Evolutionary conservation across 2,888 invertebrate genomes (phyloP).

Genomic region (Panzeria rudis): DNA sequence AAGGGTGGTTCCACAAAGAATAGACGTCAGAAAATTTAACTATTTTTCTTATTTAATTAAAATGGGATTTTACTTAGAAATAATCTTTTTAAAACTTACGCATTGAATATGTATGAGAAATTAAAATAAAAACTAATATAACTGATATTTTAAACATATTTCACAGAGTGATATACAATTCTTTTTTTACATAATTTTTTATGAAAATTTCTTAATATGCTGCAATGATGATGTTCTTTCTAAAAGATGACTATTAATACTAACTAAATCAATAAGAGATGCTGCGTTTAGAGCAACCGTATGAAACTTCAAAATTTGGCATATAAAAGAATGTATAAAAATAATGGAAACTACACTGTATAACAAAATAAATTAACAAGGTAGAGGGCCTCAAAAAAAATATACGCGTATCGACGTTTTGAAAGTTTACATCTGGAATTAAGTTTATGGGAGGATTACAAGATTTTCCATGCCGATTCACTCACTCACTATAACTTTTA

Average conservation of each 20-base stretch:
- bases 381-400: too few relatives aligned
- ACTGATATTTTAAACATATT: conserved; percentile 58
- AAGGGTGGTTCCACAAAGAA: conserved; percentile 50
- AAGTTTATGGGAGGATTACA: too few relatives aligned
- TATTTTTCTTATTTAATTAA: background rate
- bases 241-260: conserved; percentile 27
- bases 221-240: conserved; percentile 26
- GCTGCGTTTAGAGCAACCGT: background rate
- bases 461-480: background rate
- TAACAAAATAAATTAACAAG: too few relatives aligned
- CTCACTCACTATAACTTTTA: too few relatives aligned
- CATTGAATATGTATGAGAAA: conserved; percentile 61
- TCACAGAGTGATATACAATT: background rate
- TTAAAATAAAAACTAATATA: conserved; percentile 46
- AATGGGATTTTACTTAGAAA: background rate
- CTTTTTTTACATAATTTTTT: conserved; percentile 56
- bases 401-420: too few relatives aligned
- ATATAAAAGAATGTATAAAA: background rate
- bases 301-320: background rate
- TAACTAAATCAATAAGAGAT: conserved; percentile 54
- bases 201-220: background rate
- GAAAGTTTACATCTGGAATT: too few relatives aligned
- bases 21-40: conserved; percentile 21
- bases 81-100: conserved; percentile 33
- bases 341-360: background rate